Base-by-base conservation (phyloP, 1,140 invertebrate genomes). In the Orius laevigatus region DNA sequence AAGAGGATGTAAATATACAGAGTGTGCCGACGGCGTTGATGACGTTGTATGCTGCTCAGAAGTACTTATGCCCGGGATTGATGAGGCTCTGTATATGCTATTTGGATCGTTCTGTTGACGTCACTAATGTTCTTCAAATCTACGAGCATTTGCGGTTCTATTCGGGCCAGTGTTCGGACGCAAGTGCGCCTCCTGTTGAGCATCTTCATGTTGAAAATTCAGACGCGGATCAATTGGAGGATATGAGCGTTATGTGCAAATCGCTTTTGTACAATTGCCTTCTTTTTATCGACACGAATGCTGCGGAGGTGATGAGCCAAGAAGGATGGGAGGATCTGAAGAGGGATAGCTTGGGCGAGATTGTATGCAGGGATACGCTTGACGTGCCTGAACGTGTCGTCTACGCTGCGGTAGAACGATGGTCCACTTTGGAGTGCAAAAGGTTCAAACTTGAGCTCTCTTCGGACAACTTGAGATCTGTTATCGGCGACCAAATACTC, bases 251-350 rank as follows among this genome's bases (percentile, higher is more conserved):
- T 61, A 66, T 32, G 60, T 80, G 76, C 51, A 67, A 70, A 19
- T 68, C 67, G 19, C 63, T 84, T 0, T 63, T 78, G 0, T 63
- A 68, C 48, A 72, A 71, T 42, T 56, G 51, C n/a, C n/a, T 18
- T n/a, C 34, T 35, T 11, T 53, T 49, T 31, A 47, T 56, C 14
- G 81, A 84, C 56, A 61, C 67, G 0, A 59, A 75, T 46, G 74
- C 77, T 1, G 69, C 72, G 14, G 60, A 60, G 8, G 70, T 81
- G 10, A 62, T 84, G 0, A 59, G 55, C 0, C 75, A 78, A 42
- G 79, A 82, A 59, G 64, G 68, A 2, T 66, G 81, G 12, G 77
- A 81, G 57, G 77, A 80, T 51, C 60, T 83, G 1, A 70, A 70
- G 20, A 65, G 67, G 19, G 66, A 69, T 14, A 71, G 75, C 43